Conservation (phyloP, 2,888 invertebrate species). For the Apamea epomidion region DNA sequence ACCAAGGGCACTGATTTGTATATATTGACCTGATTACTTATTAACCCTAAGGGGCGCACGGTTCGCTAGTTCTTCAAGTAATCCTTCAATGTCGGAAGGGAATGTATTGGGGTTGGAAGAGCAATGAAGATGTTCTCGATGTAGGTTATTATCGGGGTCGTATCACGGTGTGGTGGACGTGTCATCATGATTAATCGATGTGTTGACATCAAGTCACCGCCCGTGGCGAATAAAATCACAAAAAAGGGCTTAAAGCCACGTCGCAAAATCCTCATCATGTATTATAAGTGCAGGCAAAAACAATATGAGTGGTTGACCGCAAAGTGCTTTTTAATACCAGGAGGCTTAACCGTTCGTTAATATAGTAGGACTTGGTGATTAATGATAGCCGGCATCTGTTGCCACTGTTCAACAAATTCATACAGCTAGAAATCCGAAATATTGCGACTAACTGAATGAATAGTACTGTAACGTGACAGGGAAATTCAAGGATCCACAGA, state of each 20-base stretch:
- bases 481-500: slow-evolving; percentile 59
- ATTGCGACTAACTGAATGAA: slow-evolving; percentile 61
- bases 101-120: slow-evolving; percentile 67
- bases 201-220: slow-evolving; percentile 57
- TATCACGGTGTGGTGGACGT: slow-evolving; percentile 62
- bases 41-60: slow-evolving; percentile 58
- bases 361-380: slow-evolving; percentile 58
- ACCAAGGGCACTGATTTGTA: slow-evolving; percentile 54
- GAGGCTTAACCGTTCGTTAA: slow-evolving; percentile 42
- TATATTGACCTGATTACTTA: slow-evolving; percentile 68
- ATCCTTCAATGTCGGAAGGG: slow-evolving; percentile 72
- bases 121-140: slow-evolving; percentile 70
- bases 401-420: slow-evolving; percentile 43
- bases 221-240: slow-evolving; percentile 50
- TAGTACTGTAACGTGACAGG: slow-evolving; percentile 62
- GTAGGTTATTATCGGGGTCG: slow-evolving; percentile 67
- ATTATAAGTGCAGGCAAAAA: slow-evolving; percentile 47
- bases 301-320: slow-evolving; percentile 56
- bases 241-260: slow-evolving; percentile 56
- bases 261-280: slow-evolving; percentile 50
- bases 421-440: slow-evolving; percentile 55
- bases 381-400: slow-evolving; percentile 61
- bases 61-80: slow-evolving; percentile 64
- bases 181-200: slow-evolving; percentile 73
- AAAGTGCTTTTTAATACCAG: slow-evolving; percentile 68